These are phyloP conservation scores for Trissonchulus latispiculum DNA, from an alignment of 2,888 invertebrate genomes.

Conservation along the genomic window DNA sequence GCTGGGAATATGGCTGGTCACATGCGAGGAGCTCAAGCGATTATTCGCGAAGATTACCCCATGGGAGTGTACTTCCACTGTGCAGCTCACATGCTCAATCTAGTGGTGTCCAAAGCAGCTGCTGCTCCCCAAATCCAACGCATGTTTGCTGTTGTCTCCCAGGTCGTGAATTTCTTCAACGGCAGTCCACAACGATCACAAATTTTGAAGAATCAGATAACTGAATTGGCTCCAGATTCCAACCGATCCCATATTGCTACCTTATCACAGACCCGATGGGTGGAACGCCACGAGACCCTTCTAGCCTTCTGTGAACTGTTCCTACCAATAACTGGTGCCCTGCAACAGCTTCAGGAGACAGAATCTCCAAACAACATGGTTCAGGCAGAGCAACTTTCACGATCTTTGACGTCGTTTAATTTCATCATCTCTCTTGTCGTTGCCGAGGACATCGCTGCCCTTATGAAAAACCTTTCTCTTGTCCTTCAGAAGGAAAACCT, in stretches of 20 bases:
- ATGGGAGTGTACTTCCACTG: constrained; percentile 5
- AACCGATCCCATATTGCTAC: background rate
- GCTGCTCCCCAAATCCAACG: background rate
- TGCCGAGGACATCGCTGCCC: constrained; percentile 1
- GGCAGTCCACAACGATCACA: background rate
- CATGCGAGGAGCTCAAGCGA: constrained; percentile 15
- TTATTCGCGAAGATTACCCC: background rate
- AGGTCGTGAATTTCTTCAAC: constrained; percentile 6
- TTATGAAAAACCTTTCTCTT: too few species aligned
- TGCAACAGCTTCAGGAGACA: background rate
- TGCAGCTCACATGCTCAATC: background rate
- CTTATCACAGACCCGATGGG: background rate
- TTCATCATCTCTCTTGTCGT: background rate
- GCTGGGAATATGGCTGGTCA: constrained; percentile 16
- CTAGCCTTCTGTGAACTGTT: background rate
- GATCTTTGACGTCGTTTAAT: background rate
- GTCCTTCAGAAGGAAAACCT: too few species aligned
- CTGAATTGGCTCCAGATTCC: background rate
- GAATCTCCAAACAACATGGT: too few species aligned
- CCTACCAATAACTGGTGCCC: background rate
- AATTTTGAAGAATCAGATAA: background rate
- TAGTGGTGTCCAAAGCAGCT: constrained; percentile 3
- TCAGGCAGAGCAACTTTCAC: background rate
- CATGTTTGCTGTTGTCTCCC: background rate
- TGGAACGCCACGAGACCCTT: constrained; percentile 1